Conservation (phyloP, 2,797 vertebrate species). For the Decapterus maruadsi region DNA sequence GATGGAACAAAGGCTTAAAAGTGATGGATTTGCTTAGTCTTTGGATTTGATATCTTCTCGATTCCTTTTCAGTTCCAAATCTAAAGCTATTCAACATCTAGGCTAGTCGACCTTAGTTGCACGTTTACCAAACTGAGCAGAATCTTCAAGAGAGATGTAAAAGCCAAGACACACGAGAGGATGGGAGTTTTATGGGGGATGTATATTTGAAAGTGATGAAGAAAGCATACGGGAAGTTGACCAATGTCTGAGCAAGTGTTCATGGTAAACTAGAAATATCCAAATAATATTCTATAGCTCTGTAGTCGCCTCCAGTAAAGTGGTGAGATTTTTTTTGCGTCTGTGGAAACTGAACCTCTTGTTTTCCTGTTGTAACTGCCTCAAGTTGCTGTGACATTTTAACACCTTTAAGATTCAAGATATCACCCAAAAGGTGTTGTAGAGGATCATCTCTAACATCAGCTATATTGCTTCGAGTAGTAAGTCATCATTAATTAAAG, state of each 20-base stretch:
- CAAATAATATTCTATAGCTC: slow-evolving; percentile 54
- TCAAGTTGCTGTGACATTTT: slow-evolving; percentile 51
- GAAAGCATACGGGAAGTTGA: slow-evolving; percentile 81
- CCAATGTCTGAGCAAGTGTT: slow-evolving; percentile 73
- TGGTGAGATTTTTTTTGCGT: slow-evolving; percentile 35
- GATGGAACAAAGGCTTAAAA: slow-evolving; percentile 53
- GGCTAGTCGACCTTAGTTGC: slow-evolving; percentile 50
- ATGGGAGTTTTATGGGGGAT: slow-evolving; percentile 34
- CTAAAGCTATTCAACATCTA: slow-evolving; percentile 57
- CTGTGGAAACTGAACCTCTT: slow-evolving; percentile 34
- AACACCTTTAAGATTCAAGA: slow-evolving; percentile 44
- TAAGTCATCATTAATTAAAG: slow-evolving; percentile 41
- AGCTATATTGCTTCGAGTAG: slow-evolving; percentile 42
- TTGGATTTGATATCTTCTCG: slow-evolving; percentile 60
- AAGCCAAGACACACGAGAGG: slow-evolving; percentile 56
- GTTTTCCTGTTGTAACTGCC: slow-evolving; percentile 43
- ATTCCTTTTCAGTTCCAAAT: slow-evolving; percentile 65
- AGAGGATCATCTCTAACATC: slow-evolving; percentile 56
- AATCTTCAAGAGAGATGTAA: slow-evolving; percentile 64
- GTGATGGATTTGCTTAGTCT: slow-evolving; percentile 59
- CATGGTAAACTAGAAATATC: slow-evolving; percentile 69
- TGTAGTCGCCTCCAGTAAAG: slow-evolving; percentile 30
- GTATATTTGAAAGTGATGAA: slow-evolving; percentile 72
- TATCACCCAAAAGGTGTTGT: slow-evolving; percentile 14
- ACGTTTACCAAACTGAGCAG: slow-evolving; percentile 66